Evolutionary conservation across 1,140 invertebrate species (phyloP).

Genomic region (Leptonema lineaticorne): DNA sequence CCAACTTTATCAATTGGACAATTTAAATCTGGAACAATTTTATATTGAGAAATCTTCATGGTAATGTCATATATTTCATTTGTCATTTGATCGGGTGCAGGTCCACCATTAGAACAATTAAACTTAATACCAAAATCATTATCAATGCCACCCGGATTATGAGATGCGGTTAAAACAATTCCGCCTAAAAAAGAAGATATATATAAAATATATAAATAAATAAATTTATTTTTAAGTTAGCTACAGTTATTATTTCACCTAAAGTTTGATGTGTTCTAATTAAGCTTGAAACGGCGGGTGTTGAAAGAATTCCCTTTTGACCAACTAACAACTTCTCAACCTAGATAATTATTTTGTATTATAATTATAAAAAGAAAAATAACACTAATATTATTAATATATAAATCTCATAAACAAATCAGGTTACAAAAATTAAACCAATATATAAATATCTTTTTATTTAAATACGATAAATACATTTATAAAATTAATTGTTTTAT

Average conservation of each 20-base stretch:
- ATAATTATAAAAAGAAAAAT: slow-evolving; percentile 26
- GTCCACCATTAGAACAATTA: slow-evolving; percentile 95
- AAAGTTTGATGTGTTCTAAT: slow-evolving; percentile 80
- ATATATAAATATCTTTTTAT: too few relatives aligned
- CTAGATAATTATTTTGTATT: slow-evolving; percentile 52
- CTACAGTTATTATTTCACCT: slow-evolving; percentile 45
- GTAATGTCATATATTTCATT: slow-evolving; percentile 86
- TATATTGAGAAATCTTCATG: slow-evolving; percentile 77
- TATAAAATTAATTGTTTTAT: too few relatives aligned
- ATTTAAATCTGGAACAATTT: slow-evolving; percentile 72
- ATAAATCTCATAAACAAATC: too few relatives aligned
- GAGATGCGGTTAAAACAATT: slow-evolving; percentile 96
- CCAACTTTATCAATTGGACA: slow-evolving; percentile 77
- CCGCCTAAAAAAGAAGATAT: slow-evolving; percentile 65
- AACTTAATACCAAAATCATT: slow-evolving; percentile 99
- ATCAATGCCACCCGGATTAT: slow-evolving; percentile 97
- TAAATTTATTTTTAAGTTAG: too few relatives aligned
- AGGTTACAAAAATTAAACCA: too few relatives aligned
- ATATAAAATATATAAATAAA: neutral
- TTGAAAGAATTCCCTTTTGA: slow-evolving; percentile 89
- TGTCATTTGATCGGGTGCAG: slow-evolving; percentile 90
- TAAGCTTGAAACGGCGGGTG: slow-evolving; percentile 87
- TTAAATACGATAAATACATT: too few relatives aligned
- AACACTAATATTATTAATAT: too few relatives aligned
- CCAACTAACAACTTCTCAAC: slow-evolving; percentile 83